Evolutionary conservation across 2,888 invertebrate genomes (phyloP).

Genomic region (Myathropa florea): DNA sequence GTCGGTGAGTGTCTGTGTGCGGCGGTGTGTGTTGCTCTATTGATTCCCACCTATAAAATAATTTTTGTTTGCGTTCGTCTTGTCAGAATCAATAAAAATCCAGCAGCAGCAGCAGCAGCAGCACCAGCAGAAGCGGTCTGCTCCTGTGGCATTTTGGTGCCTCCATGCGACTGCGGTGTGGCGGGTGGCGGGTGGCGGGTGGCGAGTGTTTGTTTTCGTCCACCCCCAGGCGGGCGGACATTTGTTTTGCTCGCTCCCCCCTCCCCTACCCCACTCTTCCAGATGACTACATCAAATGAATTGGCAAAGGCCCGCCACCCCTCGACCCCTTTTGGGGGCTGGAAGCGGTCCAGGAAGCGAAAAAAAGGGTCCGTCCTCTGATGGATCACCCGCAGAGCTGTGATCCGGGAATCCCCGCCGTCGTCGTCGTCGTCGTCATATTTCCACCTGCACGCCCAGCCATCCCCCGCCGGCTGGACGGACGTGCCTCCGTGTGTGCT

Average conservation of each 20-base stretch:
- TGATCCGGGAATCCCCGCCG: conserved; percentile 34
- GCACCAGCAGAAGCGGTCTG: conserved; percentile 1
- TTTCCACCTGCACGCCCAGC: conserved; percentile 28
- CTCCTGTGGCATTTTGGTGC: conserved; percentile 20
- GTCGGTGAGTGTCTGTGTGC: conserved; percentile 15
- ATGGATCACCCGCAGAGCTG: conserved; percentile 53
- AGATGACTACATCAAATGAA: conserved; percentile 51
- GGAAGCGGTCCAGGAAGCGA: conserved; percentile 13
- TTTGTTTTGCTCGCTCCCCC: conserved; percentile 47
- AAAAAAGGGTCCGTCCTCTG: conserved; percentile 49
- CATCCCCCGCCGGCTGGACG: neutral
- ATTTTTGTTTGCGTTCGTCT: conserved; percentile 67
- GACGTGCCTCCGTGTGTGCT: neutral
- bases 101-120: conserved; percentile 2
- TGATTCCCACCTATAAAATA: conserved; percentile 63
- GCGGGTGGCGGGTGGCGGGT: neutral
- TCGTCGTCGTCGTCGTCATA: conserved; percentile 1
- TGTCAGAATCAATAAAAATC: conserved; percentile 70
- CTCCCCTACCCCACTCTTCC: conserved; percentile 18
- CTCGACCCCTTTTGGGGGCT: conserved; percentile 1
- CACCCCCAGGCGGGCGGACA: conserved; percentile 48
- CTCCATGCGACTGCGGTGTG: neutral
- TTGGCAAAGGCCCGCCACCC: conserved; percentile 54
- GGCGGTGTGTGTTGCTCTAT: conserved; percentile 36
- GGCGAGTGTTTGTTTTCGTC: conserved; percentile 46